Evolutionary conservation across 2,888 invertebrate genomes (phyloP).

Genomic region (Andrena haemorrhoa): DNA sequence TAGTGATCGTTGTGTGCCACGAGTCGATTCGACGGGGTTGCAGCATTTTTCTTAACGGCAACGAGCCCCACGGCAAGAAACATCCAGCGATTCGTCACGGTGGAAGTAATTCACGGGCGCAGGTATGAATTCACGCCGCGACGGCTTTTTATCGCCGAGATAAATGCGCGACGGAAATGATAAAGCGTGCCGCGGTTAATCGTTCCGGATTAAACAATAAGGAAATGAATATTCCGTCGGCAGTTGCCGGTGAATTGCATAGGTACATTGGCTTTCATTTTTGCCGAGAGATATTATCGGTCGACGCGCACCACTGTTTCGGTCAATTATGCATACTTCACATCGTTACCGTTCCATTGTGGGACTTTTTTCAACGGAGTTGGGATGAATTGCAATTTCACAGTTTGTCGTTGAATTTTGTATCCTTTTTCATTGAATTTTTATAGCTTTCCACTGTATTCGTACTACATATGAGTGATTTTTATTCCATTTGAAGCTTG

Average conservation of each 20-base stretch:
- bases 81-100: conserved; percentile 16
- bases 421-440: neutral
- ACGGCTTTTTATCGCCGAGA: conserved; percentile 36
- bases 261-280: conserved; percentile 37
- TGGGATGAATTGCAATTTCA: conserved; percentile 11
- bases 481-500: too few relatives aligned
- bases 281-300: conserved; percentile 31
- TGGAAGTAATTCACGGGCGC: neutral
- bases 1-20: neutral
- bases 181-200: conserved; percentile 45
- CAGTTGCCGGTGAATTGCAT: conserved; percentile 37
- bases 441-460: neutral
- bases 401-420: neutral
- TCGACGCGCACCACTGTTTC: conserved; percentile 5
- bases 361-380: conserved; percentile 7
- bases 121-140: conserved; percentile 27
- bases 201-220: conserved; percentile 47
- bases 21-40: neutral
- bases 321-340: conserved; percentile 39
- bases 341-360: conserved; percentile 9
- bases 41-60: neutral
- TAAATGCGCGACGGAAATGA: conserved; percentile 41
- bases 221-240: conserved; percentile 35
- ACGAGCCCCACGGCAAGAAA: neutral
- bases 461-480: neutral